A percentile compares a stretch with the other conserved stretches of the same genome.
Evolutionary conservation across 2,797 vertebrate genomes (phyloP).

Genomic region (Lacerta viridis): DNA sequence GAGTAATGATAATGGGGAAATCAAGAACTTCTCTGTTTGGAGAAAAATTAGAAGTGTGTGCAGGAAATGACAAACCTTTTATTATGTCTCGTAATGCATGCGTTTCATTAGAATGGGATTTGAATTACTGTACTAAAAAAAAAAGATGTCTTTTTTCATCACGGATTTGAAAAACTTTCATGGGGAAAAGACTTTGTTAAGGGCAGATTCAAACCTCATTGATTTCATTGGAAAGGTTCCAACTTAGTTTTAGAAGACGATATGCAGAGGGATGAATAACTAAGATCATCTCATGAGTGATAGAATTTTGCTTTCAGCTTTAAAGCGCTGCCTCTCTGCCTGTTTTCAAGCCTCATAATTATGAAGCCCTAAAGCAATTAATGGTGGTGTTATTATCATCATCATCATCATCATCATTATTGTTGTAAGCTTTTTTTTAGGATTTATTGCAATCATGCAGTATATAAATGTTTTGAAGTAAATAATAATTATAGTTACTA

Average conservation of each 20-base stretch:
- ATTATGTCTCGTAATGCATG: constrained; percentile 13
- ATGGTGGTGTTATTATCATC: not conserved
- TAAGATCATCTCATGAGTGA: not conserved
- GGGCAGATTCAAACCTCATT: not conserved
- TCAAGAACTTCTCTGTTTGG: constrained; percentile 24
- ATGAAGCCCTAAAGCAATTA: not conserved
- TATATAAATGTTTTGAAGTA: no score
- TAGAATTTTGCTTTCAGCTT: constrained; percentile 2
- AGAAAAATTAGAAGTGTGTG: constrained; percentile 34
- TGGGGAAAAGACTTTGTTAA: constrained; percentile 1
- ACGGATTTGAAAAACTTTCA: not conserved
- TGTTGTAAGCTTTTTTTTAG: no score
- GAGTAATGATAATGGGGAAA: constrained; percentile 17
- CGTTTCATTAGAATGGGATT: constrained; percentile 24
- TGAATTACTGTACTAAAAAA: constrained; percentile 24
- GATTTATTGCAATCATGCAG: no score
- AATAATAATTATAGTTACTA: no score
- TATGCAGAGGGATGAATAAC: not conserved
- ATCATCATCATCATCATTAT: no score
- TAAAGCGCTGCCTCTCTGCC: not conserved
- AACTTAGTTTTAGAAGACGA: not conserved
- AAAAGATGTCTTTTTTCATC: constrained; percentile 2
- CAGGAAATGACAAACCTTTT: constrained; percentile 10
- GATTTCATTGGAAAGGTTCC: constrained; percentile 24
- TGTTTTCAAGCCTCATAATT: not conserved